Evolutionary conservation across 2,888 invertebrate genomes (phyloP), one percentile per base, ranked within the genome.

Genomic region (Baronia brevicornis): DNA sequence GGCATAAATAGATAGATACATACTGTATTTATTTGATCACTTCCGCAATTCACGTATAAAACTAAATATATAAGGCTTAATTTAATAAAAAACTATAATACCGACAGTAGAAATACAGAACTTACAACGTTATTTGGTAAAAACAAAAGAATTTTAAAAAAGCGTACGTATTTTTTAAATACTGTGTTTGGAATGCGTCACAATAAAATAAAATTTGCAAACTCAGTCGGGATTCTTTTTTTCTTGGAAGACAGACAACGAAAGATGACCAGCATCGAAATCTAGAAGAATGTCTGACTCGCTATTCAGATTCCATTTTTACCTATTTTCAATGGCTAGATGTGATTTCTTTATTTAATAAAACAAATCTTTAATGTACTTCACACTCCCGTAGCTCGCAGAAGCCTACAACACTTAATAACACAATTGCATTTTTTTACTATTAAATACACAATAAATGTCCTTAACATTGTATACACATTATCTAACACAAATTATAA

Each of bases 141-240:
- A 51, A 39, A 31, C 13, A 20, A 44, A 43, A 50, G n/a, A n/a
- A n/a, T n/a, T 48, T 51, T 44, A 53, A 44, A 51, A 68, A 72
- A 72, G 66, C 70, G 60, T 68, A 70, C 63, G 51, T 54, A 47
- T 54, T 20, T 52, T 38, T 41, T 44, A 69, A 74, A 74, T 74
- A 74, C 73, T 73, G 63, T 63, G 60, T 60, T 71, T 79, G 82
- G 82, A 82, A 82, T 82, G 82, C 77, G 72, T 75, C 59, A 57
- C 64, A 61, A 48, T 51, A 51, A 47, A 49, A 36, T 40, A 47
- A 54, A 61, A 55, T 51, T 42, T 44, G 54, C 49, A 61, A 62
- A 62, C 52, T 70, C 69, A 71, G 68, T 69, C 65, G 52, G 59
- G 57, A 33, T 38, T 28, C 33, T 39, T 38, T 30, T 41, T 41